phyloP scores from a whole-genome alignment of 1,140 invertebrate species.

The Camponotus vicinus region DNA sequence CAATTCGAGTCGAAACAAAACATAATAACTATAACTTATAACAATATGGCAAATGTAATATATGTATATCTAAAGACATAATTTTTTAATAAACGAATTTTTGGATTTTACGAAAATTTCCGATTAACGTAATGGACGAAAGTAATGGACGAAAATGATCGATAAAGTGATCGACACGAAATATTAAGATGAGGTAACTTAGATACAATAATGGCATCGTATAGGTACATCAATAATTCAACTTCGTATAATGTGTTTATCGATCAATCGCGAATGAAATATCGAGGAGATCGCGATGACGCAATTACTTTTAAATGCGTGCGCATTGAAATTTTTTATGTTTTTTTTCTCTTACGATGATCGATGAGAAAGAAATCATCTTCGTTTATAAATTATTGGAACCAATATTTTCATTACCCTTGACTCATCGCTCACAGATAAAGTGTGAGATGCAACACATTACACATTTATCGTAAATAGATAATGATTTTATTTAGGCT shows the following conservation, averaged over 20 bases:
- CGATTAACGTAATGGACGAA: constrained; percentile 13
- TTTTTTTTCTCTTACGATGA: constrained; percentile 17
- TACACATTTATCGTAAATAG: constrained; percentile 19
- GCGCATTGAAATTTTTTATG: not conserved
- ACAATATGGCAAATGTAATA: constrained; percentile 15
- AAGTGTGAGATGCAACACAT: not conserved
- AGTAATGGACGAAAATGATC: constrained; percentile 17
- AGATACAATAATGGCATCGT: constrained; percentile 21
- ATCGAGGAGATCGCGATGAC: not conserved
- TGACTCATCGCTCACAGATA: not conserved
- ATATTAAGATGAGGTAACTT: constrained; percentile 39
- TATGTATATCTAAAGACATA: not conserved
- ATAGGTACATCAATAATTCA: constrained; percentile 14
- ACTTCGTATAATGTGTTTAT: constrained; percentile 2
- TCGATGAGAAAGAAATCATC: constrained; percentile 1
- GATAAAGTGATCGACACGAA: not conserved
- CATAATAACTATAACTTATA: not conserved
- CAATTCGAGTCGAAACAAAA: not conserved
- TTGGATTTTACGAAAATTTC: not conserved
- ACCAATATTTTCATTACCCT: constrained; percentile 20
- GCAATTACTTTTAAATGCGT: not conserved
- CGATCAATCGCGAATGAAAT: not conserved
- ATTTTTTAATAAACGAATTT: not conserved
- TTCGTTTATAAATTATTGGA: not conserved
- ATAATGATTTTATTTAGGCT: constrained; percentile 41